These are phyloP conservation scores for Aspidiotus rigidus DNA, from an alignment of 2,888 invertebrate species.

Conservation along the genomic window DNA sequence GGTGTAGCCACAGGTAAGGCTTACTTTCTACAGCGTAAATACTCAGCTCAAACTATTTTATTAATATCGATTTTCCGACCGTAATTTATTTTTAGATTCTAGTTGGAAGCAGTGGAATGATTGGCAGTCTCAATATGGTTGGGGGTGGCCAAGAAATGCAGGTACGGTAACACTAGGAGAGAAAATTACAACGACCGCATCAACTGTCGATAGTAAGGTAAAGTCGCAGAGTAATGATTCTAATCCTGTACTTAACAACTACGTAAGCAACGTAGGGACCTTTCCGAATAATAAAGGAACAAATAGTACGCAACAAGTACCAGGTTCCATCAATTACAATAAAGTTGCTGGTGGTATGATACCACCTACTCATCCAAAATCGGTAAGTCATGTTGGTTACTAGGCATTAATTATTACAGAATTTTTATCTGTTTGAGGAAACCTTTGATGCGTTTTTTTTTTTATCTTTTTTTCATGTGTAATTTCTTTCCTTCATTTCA, in stretches of 20 bases:
- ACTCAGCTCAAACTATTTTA: neutral
- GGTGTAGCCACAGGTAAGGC: constrained; percentile 10
- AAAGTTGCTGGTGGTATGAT: constrained; percentile 23
- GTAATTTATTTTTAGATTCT: constrained; percentile 22
- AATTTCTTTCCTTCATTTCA: neutral
- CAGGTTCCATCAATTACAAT: constrained; percentile 28
- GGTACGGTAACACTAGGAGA: constrained; percentile 31
- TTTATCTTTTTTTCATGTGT: neutral
- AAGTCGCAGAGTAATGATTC: constrained; percentile 28
- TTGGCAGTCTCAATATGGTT: constrained; percentile 39
- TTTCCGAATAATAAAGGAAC: constrained; percentile 17
- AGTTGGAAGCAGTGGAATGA: constrained; percentile 37
- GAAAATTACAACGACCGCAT: constrained; percentile 16
- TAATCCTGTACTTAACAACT: constrained; percentile 23
- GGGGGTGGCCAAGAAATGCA: constrained; percentile 38
- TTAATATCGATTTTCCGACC: neutral
- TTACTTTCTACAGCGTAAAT: neutral
- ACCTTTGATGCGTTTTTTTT: neutral
- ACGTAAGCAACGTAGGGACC: constrained; percentile 18
- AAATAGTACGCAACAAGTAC: constrained; percentile 11
- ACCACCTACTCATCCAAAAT: constrained; percentile 22
- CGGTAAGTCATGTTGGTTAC: constrained; percentile 13
- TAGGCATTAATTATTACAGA: neutral
- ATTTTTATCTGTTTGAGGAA: neutral
- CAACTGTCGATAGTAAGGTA: constrained; percentile 29